Base-by-base conservation (phyloP, 2,888 invertebrate species). In the Mesochorus sp. region DNA sequence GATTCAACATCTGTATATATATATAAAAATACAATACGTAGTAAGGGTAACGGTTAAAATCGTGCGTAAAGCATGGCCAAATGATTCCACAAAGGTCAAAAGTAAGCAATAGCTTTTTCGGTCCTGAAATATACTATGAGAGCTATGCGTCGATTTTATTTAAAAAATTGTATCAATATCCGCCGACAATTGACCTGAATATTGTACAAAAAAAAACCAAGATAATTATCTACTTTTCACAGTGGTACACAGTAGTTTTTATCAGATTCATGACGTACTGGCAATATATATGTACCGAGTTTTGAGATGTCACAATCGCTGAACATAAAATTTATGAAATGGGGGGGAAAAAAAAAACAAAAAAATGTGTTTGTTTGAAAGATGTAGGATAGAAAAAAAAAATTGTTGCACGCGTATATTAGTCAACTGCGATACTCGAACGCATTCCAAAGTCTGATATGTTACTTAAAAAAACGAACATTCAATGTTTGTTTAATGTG, bases 1-100 rank as follows among this genome's bases (percentile, higher is more conserved):
- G n/a, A 79, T 70, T 75, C 74, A 73, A 76, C 76, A 57, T 77
- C 73, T 77, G 70, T 47, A 66, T 53, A 77, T 75, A 75, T 47
- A 80, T 78, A 81, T 76, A 76, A 28, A 14, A 67, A 61, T 61
- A 73, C 42, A 17, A n/a, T 44, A 44, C 49, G 42, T 28, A 67
- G 64, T 42, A 28, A 42, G 12, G 68, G 51, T 49, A 26, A 57
- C 19, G 47, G 39, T 34, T 14, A 47, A 28, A 37, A 28, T 55
- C 68, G 19, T 42, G 64, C 57, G 10, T 28, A 51, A 53, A 26
- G 47, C 47, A 62, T 19, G 26, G 0, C 28, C n/a, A n/a, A 59
- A 59, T 39, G 37, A 70, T 70, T 70, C 74, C 51, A 68, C 2
- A 62, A 49, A 55, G 37, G 28, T 76, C 68, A 42, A 17, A 37